These are phyloP conservation scores for Orestias chungarensis DNA, from an alignment of 2,797 vertebrate genomes.

Conservation along the genomic window DNA sequence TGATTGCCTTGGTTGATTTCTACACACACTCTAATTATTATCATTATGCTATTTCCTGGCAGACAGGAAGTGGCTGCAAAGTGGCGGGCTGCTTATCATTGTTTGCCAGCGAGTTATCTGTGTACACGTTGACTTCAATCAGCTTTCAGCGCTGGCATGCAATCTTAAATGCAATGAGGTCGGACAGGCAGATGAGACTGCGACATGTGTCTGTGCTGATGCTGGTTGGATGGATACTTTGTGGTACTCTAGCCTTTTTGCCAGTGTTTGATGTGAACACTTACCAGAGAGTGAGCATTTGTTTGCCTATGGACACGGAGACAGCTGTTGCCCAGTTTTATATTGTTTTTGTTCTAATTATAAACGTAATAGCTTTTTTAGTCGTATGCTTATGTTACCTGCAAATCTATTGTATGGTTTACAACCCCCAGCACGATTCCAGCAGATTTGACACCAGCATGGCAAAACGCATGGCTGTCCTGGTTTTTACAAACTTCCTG, in stretches of 20 bases:
- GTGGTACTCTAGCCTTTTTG: constrained; percentile 80
- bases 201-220: constrained; percentile 80
- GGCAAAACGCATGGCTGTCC: constrained; percentile 87
- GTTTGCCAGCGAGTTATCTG: constrained; percentile 87
- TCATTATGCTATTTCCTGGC: constrained; percentile 88
- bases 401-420: constrained; percentile 86
- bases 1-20: constrained; percentile 87
- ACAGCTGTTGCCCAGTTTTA: constrained; percentile 79
- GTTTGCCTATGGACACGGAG: constrained; percentile 88
- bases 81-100: constrained; percentile 86
- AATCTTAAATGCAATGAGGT: constrained; percentile 87
- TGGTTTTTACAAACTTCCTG: constrained; percentile 89
- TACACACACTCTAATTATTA: constrained; percentile 87
- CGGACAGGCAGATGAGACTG: constrained; percentile 80
- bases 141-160: constrained; percentile 90
- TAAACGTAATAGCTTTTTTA: constrained; percentile 84
- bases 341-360: constrained; percentile 77
- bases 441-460: constrained; percentile 85
- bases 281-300: constrained; percentile 90
- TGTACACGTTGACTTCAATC: constrained; percentile 87
- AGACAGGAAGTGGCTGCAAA: constrained; percentile 85
- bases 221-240: constrained; percentile 84
- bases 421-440: constrained; percentile 85
- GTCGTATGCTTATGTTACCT: constrained; percentile 87
- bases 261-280: constrained; percentile 87